These are phyloP conservation scores for Acheta domesticus DNA, from an alignment of 2,888 invertebrate genomes.

Conservation along the genomic window DNA sequence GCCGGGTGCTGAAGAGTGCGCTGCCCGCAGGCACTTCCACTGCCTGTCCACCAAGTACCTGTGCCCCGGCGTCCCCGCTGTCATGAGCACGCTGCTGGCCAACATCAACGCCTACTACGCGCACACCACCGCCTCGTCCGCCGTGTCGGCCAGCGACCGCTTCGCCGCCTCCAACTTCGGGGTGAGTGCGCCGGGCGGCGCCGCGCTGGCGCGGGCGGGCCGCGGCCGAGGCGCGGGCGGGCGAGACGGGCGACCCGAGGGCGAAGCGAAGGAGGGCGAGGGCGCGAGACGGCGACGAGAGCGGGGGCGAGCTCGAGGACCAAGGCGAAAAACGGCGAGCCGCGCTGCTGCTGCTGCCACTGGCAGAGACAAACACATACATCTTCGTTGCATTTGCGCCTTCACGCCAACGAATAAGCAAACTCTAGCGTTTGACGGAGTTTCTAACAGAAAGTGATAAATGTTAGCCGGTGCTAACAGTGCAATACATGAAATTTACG, in stretches of 20 bases:
- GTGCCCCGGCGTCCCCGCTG: slow-evolving; percentile 98
- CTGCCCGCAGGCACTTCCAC: slow-evolving; percentile 84
- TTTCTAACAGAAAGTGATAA: too few relatives aligned
- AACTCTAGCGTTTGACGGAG: too few relatives aligned
- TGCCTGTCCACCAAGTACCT: slow-evolving; percentile 98
- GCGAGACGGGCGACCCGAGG: background rate
- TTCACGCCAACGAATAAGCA: too few relatives aligned
- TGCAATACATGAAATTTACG: too few relatives aligned
- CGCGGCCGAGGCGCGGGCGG: slow-evolving; percentile 19
- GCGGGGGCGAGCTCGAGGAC: too few relatives aligned
- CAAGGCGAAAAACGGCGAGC: too few relatives aligned
- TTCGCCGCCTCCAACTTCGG: slow-evolving; percentile 99
- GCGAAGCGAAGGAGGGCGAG: too few relatives aligned
- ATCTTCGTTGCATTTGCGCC: too few relatives aligned
- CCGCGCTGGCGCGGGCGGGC: background rate
- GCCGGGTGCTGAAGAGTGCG: background rate
- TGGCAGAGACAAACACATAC: too few relatives aligned
- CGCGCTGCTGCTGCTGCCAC: too few relatives aligned
- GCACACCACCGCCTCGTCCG: slow-evolving; percentile 94
- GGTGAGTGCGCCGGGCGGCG: slow-evolving; percentile 56
- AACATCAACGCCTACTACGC: slow-evolving; percentile 99
- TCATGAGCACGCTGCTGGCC: slow-evolving; percentile 96
- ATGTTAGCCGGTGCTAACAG: too few relatives aligned
- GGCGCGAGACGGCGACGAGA: too few relatives aligned
- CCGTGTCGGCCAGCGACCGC: slow-evolving; percentile 97